Evolutionary conservation across 2,797 vertebrate genomes (phyloP).

Genomic region (Trematomus bernacchii): DNA sequence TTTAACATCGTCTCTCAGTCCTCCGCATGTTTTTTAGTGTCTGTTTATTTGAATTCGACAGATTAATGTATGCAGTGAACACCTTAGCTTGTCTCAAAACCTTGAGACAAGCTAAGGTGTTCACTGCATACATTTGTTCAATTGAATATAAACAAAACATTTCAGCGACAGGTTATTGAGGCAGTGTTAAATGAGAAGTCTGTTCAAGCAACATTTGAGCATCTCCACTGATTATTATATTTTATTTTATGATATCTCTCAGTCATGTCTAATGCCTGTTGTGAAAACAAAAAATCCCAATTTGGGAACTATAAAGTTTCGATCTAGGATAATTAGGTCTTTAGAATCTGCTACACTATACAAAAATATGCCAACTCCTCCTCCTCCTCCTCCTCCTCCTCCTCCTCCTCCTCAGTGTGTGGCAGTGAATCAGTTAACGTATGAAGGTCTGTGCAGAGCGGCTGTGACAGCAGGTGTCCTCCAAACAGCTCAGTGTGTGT

Average conservation of each 20-base stretch:
- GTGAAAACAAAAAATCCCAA: too few relatives aligned
- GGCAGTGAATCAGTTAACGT: conserved; percentile 33
- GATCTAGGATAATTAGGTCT: too few relatives aligned
- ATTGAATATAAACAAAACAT: conserved; percentile 9
- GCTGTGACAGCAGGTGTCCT: conserved; percentile 81
- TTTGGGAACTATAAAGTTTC: too few relatives aligned
- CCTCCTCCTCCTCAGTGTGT: neutral
- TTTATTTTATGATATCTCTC: too few relatives aligned
- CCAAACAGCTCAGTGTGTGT: conserved; percentile 76
- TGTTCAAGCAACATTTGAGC: neutral
- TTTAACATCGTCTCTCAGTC: neutral
- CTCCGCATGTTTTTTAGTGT: neutral
- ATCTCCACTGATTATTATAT: neutral
- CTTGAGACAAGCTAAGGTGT: too few relatives aligned
- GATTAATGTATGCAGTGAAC: neutral
- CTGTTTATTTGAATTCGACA: neutral
- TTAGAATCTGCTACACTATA: too few relatives aligned
- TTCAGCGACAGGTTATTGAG: neutral
- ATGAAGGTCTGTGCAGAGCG: conserved; percentile 46
- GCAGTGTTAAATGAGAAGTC: neutral
- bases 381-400: too few relatives aligned
- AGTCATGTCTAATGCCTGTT: too few relatives aligned
- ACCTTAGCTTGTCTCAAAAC: neutral
- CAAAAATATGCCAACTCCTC: too few relatives aligned
- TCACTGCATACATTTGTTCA: too few relatives aligned